Evolutionary conservation across 1,140 invertebrate genomes (phyloP).

Genomic region (Planococcus citri): DNA sequence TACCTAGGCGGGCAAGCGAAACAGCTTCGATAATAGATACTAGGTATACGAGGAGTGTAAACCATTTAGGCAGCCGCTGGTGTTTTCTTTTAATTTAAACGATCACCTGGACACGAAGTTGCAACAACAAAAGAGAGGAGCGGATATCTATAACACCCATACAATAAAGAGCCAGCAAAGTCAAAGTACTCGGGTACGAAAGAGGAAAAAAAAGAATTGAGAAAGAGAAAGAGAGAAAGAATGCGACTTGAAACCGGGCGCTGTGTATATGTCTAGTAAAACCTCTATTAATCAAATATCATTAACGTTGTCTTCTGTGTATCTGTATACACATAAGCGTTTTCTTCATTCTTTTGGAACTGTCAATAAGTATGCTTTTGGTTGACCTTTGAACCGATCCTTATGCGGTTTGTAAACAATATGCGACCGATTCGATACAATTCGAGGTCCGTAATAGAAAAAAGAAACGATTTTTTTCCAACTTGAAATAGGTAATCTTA

Average conservation of each 20-base stretch:
- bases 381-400: not conserved
- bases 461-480: too few species aligned
- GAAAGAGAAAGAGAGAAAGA: too few species aligned
- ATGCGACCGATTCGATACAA: not conserved
- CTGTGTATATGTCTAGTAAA: too few species aligned
- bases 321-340: too few species aligned
- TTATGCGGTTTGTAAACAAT: constrained; percentile 1
- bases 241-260: too few species aligned
- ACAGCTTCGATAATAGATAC: not conserved
- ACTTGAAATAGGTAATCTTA: too few species aligned
- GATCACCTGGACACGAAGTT: constrained; percentile 10
- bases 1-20: too few species aligned
- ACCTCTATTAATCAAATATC: constrained; percentile 16
- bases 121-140: not conserved
- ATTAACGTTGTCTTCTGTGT: constrained; percentile 10
- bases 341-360: too few species aligned
- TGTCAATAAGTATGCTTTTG: not conserved
- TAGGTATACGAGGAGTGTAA: not conserved
- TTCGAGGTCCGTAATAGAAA: too few species aligned
- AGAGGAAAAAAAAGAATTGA: too few species aligned
- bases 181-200: not conserved
- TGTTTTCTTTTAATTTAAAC: constrained; percentile 11
- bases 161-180: too few species aligned
- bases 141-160: not conserved
- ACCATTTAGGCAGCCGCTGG: not conserved